Percentiles rank a stretch among this genome's conserved stretches.
Evolutionary conservation across 2,797 vertebrate species (phyloP).

Genomic region (Limosa lapponica): DNA sequence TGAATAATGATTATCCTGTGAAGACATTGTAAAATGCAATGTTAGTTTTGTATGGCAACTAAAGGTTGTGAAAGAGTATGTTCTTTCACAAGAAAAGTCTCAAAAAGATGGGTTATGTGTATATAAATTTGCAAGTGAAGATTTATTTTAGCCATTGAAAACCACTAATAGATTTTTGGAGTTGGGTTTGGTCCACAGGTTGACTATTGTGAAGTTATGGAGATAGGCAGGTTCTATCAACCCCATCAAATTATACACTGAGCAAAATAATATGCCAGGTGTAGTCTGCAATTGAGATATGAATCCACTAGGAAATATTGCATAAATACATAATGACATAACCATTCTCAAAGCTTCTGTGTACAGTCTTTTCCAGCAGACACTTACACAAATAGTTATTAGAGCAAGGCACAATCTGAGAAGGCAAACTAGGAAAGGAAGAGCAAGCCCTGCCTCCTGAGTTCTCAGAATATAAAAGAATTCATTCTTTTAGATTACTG

Average conservation of each 20-base stretch:
- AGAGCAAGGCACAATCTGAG: background rate
- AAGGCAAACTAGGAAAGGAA: background rate
- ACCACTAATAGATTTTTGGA: background rate
- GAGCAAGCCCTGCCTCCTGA: rapidly evolving
- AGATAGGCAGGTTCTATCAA: background rate
- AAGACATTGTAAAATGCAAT: background rate
- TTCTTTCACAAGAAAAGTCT: background rate
- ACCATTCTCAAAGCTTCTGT: background rate
- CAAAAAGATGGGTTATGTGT: background rate
- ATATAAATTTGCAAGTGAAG: background rate
- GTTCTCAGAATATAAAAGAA: background rate
- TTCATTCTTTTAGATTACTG: background rate
- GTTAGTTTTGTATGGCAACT: background rate
- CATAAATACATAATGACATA: background rate
- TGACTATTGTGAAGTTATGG: background rate
- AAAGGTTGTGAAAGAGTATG: background rate
- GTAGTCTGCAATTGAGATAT: background rate
- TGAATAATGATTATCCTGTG: background rate
- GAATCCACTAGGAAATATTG: background rate
- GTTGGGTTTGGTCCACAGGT: background rate
- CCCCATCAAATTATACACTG: background rate
- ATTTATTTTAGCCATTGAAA: background rate
- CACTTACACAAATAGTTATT: background rate
- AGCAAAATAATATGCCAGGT: background rate
- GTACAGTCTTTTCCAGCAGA: background rate